Base-by-base conservation (phyloP, 2,888 invertebrate genomes). In the Adelognathus sp. region DNA sequence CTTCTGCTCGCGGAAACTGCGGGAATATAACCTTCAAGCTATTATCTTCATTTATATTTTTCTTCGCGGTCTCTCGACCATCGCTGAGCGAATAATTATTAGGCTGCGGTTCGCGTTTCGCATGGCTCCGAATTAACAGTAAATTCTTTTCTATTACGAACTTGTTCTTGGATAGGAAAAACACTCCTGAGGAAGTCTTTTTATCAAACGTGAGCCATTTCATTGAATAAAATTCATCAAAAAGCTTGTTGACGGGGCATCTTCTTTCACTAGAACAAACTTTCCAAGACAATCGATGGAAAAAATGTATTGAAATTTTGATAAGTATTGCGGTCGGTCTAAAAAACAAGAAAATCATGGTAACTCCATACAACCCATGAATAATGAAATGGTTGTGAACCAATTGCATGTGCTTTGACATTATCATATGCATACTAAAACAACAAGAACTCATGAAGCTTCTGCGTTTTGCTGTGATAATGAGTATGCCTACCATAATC, bases 11-110 rank as follows among this genome's bases (percentile, higher is more conserved):
- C 54, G 54, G 54, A 71, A 79, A 46, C 75, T 75, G 67, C 56
- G 56, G 33, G 63, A 56, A 56, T 69, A 21, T 29, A 61, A 14
- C 16, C 41, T 69, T 72, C 64, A 27, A 39, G 29, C 33, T 24
- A 27, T 50, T 46, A 61, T 74, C 60, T 66, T 16, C 4, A 3
- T n/a, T 16, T n/a, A n/a, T n/a, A n/a, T 44, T 36, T 60, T 69
- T 63, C 70, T 58, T 33, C 21, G 18, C 50, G 41, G 24, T 50
- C 61, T 52, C 39, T 56, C 24, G 61, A 70, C 46, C 71, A 54
- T 72, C 41, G 46, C 14, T 21, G 61, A 72, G 36, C 56, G 63
- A 67, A 76, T 61, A 72, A 79, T 76, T 76, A 63, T 56, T n/a
- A n/a, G n/a, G n/a, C 33, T 61, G 72, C 27, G 54, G 52, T n/a